Base-by-base conservation (phyloP, 2,797 vertebrate genomes). In the Dallia pectoralis region DNA sequence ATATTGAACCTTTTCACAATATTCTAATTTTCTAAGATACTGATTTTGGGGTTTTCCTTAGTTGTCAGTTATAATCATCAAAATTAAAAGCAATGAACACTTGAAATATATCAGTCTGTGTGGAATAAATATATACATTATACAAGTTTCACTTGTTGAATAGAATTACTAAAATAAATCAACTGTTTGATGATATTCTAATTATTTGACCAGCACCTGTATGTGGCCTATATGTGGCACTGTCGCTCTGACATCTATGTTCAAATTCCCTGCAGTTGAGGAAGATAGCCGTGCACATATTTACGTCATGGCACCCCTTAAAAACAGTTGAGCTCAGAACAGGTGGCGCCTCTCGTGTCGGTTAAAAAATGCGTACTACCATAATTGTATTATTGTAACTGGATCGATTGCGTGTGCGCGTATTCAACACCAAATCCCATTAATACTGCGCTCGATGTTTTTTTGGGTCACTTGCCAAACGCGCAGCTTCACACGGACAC, bases 171-270 rank as follows among this genome's bases (percentile, higher is more conserved):
- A n/a, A n/a, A n/a, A n/a, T n/a, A n/a, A n/a, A n/a, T n/a, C n/a
- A n/a, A n/a, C n/a, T n/a, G n/a, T n/a, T n/a, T n/a, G n/a, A n/a
- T n/a, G n/a, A n/a, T n/a, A n/a, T n/a, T n/a, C n/a, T n/a, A n/a
- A n/a, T n/a, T n/a, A n/a, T n/a, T n/a, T n/a, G n/a, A n/a, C n/a
- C n/a, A n/a, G n/a, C n/a, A n/a, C n/a, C n/a, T n/a, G n/a, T n/a
- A n/a, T 9, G 40, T 44, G 40, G 40, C 40, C 9, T 1, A 47
- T 47, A 22, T 8, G 29, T 0, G 18, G 70, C 67, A 59, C 87
- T 89, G 89, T 85, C 82, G 67, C 90, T 92, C 91, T 92, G 79
- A 81, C 64, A 15, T 71, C 8, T 33, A 73, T 67, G 0, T 75
- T 18, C 73, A 12, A 1, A 59, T 11, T 85, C 78, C 62, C 72